These are phyloP conservation scores for Oscheius onirici DNA, from an alignment of 2,888 invertebrate genomes.

Conservation along the genomic window DNA sequence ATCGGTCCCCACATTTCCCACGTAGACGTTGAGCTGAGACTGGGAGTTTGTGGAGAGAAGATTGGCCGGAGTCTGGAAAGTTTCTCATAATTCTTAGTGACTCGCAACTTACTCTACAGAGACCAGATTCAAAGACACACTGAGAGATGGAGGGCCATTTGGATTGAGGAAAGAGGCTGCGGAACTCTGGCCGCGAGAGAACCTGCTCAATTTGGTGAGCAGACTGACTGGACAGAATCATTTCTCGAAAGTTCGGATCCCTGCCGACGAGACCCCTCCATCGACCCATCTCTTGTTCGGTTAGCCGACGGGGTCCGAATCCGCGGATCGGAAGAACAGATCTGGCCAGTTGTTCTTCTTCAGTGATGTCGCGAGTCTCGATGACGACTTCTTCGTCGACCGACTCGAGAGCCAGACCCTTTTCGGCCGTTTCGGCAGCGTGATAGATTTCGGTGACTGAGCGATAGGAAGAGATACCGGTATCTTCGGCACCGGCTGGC, in stretches of 20 bases:
- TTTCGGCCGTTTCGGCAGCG: conserved; percentile 60
- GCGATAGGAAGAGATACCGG: conserved; percentile 56
- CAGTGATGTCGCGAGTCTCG: conserved; percentile 15
- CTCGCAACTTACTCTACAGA: conserved; percentile 8
- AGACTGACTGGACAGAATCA: conserved; percentile 40
- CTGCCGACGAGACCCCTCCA: conserved; percentile 51
- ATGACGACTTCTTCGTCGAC: conserved; percentile 31
- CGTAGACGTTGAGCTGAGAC: conserved; percentile 57
- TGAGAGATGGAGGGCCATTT: conserved; percentile 67
- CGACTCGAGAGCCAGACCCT: conserved; percentile 11
- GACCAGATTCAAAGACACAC: conserved; percentile 53
- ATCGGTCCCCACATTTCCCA: conserved; percentile 59
- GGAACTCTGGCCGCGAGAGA: conserved; percentile 56
- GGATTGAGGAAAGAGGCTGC: conserved; percentile 59
- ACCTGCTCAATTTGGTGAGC: conserved; percentile 47
- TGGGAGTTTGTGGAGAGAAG: conserved; percentile 40
- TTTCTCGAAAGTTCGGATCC: conserved; percentile 39
- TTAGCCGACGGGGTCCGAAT: conserved; percentile 64
- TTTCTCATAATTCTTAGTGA: too few relatives aligned
- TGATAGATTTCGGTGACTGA: conserved; percentile 69
- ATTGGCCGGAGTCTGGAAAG: conserved; percentile 12
- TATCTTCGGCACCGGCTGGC: conserved; percentile 34
- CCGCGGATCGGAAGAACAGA: conserved; percentile 59
- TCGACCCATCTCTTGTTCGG: conserved; percentile 69
- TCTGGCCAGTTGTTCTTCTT: conserved; percentile 35